Conservation (phyloP, 2,888 invertebrate species). For the Philereme transversata region DNA sequence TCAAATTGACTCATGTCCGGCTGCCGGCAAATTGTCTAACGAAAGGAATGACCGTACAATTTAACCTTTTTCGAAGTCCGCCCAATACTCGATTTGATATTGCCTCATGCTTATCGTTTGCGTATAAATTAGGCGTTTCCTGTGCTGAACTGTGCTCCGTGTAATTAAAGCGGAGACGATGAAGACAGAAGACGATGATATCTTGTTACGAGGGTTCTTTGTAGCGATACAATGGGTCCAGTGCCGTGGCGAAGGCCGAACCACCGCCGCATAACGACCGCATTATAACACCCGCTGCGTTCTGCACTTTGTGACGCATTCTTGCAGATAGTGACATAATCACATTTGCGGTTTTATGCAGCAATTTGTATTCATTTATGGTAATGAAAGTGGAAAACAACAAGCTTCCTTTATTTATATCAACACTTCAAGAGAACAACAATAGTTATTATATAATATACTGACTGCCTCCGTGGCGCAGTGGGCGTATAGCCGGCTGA, state of each 20-base stretch:
- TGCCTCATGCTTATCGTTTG: conserved; percentile 25
- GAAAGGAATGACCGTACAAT: background rate
- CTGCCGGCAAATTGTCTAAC: background rate
- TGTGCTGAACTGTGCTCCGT: conserved; percentile 39
- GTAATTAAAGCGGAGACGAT: conserved; percentile 63
- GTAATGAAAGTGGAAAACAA: conserved; percentile 18
- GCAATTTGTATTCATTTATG: conserved; percentile 18
- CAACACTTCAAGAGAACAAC: background rate
- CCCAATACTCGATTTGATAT: conserved; percentile 7
- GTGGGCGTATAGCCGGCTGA: too few species aligned
- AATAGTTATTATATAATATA: too few species aligned
- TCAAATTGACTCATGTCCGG: conserved; percentile 3
- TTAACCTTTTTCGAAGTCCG: conserved; percentile 3
- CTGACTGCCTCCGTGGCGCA: too few species aligned
- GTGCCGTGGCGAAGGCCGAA: conserved; percentile 78
- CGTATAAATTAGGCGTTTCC: conserved; percentile 50
- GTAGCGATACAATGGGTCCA: conserved; percentile 72
- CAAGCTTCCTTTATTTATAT: conserved; percentile 14
- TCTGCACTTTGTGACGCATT: conserved; percentile 53
- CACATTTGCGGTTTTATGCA: conserved; percentile 16
- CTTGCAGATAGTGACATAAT: conserved; percentile 41
- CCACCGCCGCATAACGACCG: conserved; percentile 73
- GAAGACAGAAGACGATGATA: conserved; percentile 67
- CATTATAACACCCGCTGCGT: conserved; percentile 54
- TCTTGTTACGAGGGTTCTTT: conserved; percentile 79